Conservation (phyloP, 2,888 invertebrate species). For the Cantharis flavilabris region DNA sequence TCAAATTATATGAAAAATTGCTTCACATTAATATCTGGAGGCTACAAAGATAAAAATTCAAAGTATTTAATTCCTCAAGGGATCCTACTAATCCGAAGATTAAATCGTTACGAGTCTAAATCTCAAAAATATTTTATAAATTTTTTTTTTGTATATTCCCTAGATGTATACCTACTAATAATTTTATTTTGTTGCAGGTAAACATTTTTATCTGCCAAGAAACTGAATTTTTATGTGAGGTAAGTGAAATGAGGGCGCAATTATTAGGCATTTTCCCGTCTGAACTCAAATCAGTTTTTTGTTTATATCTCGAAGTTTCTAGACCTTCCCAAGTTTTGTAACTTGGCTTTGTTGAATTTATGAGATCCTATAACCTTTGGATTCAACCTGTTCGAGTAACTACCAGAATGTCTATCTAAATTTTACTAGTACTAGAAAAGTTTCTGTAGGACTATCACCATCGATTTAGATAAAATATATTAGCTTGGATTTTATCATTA, state of each 20-base stretch:
- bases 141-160: too few species aligned
- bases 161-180: too few species aligned
- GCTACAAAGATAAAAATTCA: not conserved
- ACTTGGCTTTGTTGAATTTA: not conserved
- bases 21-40: not conserved
- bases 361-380: not conserved
- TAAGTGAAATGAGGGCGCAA: not conserved
- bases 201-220: not conserved
- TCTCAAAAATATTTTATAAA: not conserved
- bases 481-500: too few species aligned
- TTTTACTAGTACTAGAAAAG: not conserved
- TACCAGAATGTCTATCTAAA: not conserved
- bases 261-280: too few species aligned
- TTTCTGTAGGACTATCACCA: not conserved
- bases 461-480: too few species aligned
- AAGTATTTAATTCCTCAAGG: too few species aligned
- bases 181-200: not conserved
- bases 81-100: not conserved
- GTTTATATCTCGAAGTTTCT: too few species aligned
- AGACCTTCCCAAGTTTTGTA: not conserved
- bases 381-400: not conserved
- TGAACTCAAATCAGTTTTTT: too few species aligned
- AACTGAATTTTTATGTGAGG: not conserved
- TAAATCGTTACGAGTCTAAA: not conserved
- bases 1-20: not conserved